Evolutionary conservation across 2,888 invertebrate species (phyloP), one percentile per base, ranked within the genome.

Genomic region (Athrips mouffetella): DNA sequence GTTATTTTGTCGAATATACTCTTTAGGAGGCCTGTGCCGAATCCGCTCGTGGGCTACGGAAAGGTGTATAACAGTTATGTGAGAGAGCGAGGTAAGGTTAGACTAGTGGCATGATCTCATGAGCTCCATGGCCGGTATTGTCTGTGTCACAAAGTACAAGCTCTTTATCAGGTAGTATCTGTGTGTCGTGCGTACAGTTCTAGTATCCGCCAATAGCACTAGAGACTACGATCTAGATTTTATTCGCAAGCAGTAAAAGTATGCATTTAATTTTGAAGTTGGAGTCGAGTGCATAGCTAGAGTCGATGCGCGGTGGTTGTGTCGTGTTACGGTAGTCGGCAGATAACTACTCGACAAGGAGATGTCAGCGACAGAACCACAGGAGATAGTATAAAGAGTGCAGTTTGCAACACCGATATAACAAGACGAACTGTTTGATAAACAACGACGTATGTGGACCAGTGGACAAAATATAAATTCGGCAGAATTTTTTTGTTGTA

Each of bases 1-100:
- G 89, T 89, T 87, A 89, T 89, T 89, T 89, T 89, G 89, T 89
- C 89, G 89, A 89, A 89, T 86, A 89, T 89, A 88, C 89, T 89
- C 89, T 89, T 89, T 88, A 89, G 89, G 65, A 89, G 89, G 76
- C 89, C 89, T 85, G 89, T 89, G 86, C 89, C 89, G 86, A 89
- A 89, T 89, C 89, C 89, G 76, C 83, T 85, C 76, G 89, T 85
- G 66, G 83, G 88, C 89, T 89, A 88, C 74, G 88, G 81, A 88
- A 88, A 88, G 87, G 86, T 88, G 88, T 88, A 83, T 83, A 87
- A 83, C 70, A 85, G 84, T 87, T 84, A 87, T 85, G 88, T 88
- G 85, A 85, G 83, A 85, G 83, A 81, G 76, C 70, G 80, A 81
- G 81, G 82, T 79, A 66, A 84, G 78, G 79, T 82, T 76, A 80